Percentiles rank a stretch among this genome's conserved stretches.
Conservation (phyloP, 2,113 vertebrate genomes). For the Plestiodon gilberti region DNA sequence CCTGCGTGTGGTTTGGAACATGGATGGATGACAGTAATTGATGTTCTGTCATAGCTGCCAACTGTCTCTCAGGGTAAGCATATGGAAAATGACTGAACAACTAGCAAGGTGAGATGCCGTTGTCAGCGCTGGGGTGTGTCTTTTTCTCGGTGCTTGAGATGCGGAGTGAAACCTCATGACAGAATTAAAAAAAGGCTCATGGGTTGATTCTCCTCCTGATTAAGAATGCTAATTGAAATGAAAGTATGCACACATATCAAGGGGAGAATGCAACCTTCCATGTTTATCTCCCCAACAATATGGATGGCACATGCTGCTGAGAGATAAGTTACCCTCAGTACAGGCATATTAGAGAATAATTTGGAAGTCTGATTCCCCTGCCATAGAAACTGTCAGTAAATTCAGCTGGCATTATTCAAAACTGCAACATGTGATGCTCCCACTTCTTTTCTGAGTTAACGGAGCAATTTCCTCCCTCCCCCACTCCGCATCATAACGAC, state of each 20-base stretch:
- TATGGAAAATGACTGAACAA: slow-evolving; percentile 47
- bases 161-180: slow-evolving; percentile 9
- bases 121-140: slow-evolving; percentile 40
- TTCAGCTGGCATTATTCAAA: slow-evolving; percentile 4
- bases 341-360: slow-evolving; percentile 6
- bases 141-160: slow-evolving; percentile 15
- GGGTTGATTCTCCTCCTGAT: slow-evolving; percentile 51
- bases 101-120: not conserved
- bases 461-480: not conserved
- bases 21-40: slow-evolving; percentile 48
- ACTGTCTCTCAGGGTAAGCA: slow-evolving; percentile 49
- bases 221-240: slow-evolving; percentile 63
- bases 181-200: slow-evolving; percentile 3
- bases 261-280: slow-evolving; percentile 44
- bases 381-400: not conserved
- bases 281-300: slow-evolving; percentile 30
- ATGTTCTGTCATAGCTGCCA: slow-evolving; percentile 55
- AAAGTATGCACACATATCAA: slow-evolving; percentile 39
- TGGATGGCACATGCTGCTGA: slow-evolving; percentile 1
- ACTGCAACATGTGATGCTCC: not conserved
- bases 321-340: slow-evolving; percentile 1
- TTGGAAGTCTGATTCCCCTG: slow-evolving; percentile 5
- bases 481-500: not conserved
- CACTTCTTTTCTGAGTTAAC: not conserved
- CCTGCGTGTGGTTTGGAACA: not conserved